phyloP scores from a whole-genome alignment of 2,797 vertebrate genomes.

The Helarctos malayanus region DNA sequence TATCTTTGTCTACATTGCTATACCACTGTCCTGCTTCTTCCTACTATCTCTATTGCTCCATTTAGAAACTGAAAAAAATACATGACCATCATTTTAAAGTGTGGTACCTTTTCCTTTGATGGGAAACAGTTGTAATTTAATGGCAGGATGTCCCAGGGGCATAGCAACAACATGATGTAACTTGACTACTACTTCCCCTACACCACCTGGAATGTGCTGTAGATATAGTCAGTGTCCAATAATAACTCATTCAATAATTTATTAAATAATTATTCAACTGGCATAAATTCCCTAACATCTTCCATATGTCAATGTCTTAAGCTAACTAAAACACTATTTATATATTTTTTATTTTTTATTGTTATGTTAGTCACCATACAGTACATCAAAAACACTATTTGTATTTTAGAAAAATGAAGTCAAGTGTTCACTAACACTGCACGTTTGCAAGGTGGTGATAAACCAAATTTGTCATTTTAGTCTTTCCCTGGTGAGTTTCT shows the following conservation, averaged over 20 bases:
- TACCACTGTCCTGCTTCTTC: background rate
- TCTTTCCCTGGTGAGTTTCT: slow-evolving; percentile 40
- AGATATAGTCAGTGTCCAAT: slow-evolving; percentile 43
- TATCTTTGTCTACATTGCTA: background rate
- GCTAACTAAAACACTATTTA: slow-evolving; percentile 26
- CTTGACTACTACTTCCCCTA: background rate
- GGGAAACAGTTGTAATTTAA: slow-evolving; percentile 49
- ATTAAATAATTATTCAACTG: slow-evolving; percentile 66
- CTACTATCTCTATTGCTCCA: background rate
- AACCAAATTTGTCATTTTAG: slow-evolving; percentile 56
- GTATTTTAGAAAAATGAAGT: slow-evolving; percentile 64
- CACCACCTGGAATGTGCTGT: background rate
- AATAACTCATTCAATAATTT: slow-evolving; percentile 53
- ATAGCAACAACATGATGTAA: background rate
- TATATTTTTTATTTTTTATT: too few species aligned
- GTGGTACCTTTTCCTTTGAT: background rate
- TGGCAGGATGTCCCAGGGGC: background rate
- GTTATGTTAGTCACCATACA: too few species aligned
- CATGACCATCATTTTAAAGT: slow-evolving; percentile 3
- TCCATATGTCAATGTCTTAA: slow-evolving; percentile 36
- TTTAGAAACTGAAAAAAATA: background rate
- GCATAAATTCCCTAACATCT: slow-evolving; percentile 4
- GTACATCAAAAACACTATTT: background rate
- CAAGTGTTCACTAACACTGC: background rate
- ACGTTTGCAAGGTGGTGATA: slow-evolving; percentile 14